Evolutionary conservation across 2,797 vertebrate genomes (phyloP), one percentile per base, ranked within the genome.

Genomic region (Acrocephalus scirpaceus): DNA sequence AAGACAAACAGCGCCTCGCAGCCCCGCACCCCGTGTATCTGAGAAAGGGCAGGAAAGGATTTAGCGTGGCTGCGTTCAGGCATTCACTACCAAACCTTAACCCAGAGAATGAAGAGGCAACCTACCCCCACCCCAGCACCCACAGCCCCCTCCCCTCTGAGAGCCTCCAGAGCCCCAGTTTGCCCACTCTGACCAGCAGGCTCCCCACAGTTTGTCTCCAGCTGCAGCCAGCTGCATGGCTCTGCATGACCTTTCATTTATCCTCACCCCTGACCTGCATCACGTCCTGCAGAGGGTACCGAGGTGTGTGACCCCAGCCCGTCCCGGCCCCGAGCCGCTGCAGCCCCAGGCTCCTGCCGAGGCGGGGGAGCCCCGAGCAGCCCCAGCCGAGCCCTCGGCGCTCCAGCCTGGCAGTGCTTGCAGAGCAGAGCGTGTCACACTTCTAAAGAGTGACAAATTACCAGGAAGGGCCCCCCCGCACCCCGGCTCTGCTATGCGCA

Each of bases 391-490:
- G 87, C 80, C 83, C 38, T 38, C 38, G 38, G 38, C 38, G 38
- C 38, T 38, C 38, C 38, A 38, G 38, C 38, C 38, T 38, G 38
- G 38, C 38, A 38, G 38, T 38, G 38, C 38, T 38, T 38, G 92
- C 93, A 13, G 89, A 90, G 81, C 81, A 67, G 87, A 96, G 82
- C 10, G n/a, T 84, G 84, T 95, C 89, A 82, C 6, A 50, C 85
- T 94, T 91, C 79, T 80, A 11, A 85, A 94, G 94, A 94, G 96
- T 96, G 94, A 97, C 96, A 95, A 95, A 95, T 95, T 66, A 81
- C 85, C 92, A 96, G 92, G 95, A 96, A 92, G 93, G 93, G 74
- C 93, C 89, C 88, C 90, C 90, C 87, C 87, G 30, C 86, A 96
- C 86, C 96, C 90, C 88, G 88, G 94, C 91, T 74, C 96, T 20